These are phyloP conservation scores for Caenorhabditis briggsae DNA, from an alignment of 1,140 invertebrate species.

Conservation along the genomic window DNA sequence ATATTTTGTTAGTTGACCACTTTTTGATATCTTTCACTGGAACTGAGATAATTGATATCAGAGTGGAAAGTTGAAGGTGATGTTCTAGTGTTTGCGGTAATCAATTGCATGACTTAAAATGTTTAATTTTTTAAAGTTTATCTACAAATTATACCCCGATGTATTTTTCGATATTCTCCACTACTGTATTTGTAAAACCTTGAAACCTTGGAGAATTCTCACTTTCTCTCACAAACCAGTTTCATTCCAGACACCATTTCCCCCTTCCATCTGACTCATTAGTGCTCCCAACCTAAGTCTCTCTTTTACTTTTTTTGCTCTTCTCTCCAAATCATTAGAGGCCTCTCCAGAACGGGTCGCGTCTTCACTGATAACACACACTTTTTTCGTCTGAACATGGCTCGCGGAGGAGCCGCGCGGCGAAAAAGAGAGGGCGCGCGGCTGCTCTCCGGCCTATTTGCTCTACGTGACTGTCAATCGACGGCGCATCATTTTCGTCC, in stretches of 20 bases:
- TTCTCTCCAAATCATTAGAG: not conserved
- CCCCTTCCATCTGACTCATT: not conserved
- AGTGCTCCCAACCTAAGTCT: not conserved
- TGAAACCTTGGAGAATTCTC: too few species aligned
- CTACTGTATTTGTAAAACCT: too few species aligned
- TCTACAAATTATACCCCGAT: too few species aligned
- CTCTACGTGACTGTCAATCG: constrained; percentile 54
- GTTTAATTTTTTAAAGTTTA: too few species aligned
- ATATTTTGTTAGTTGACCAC: too few species aligned
- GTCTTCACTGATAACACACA: constrained; percentile 30
- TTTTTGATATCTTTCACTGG: too few species aligned
- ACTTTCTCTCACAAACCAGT: not conserved
- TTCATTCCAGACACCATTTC: not conserved
- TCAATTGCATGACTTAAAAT: too few species aligned
- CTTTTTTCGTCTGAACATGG: constrained; percentile 42
- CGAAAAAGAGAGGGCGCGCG: not conserved
- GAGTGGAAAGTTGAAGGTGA: too few species aligned
- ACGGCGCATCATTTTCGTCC: constrained; percentile 43
- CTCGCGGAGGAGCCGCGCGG: not conserved
- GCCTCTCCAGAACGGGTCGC: constrained; percentile 2
- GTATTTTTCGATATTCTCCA: too few species aligned
- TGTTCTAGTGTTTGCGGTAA: too few species aligned
- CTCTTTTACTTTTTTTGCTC: not conserved
- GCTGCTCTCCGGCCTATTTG: constrained; percentile 25
- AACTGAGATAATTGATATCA: too few species aligned